A percentile compares a stretch with the other conserved stretches of the same genome.
Conservation (phyloP, 2,888 invertebrate species). For the Eubasilissa splendida region DNA sequence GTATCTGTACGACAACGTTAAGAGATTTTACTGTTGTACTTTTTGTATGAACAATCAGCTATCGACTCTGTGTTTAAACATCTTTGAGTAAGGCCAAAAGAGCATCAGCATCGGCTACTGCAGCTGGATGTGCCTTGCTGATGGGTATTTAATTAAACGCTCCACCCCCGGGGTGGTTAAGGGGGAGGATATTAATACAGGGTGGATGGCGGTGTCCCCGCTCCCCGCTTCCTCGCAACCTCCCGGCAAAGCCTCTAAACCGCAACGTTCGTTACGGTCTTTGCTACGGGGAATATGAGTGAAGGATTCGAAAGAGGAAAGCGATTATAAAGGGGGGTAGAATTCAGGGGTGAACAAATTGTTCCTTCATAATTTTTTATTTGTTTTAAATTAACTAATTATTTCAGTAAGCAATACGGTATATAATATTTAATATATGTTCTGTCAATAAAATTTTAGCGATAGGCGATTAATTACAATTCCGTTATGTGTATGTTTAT, state of each 20-base stretch:
- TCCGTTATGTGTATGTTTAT: too few relatives aligned
- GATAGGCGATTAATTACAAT: too few relatives aligned
- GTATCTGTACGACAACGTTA: background rate
- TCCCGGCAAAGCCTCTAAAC: slow-evolving; percentile 44
- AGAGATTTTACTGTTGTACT: background rate
- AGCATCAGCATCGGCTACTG: slow-evolving; percentile 14
- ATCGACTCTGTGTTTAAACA: background rate
- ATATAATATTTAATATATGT: too few relatives aligned
- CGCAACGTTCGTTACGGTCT: slow-evolving; percentile 84
- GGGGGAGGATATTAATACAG: slow-evolving; percentile 49
- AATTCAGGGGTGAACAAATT: slow-evolving; percentile 18
- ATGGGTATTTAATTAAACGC: slow-evolving; percentile 42
- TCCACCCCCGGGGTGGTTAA: slow-evolving; percentile 7
- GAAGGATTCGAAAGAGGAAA: slow-evolving; percentile 46
- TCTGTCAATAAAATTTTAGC: too few relatives aligned
- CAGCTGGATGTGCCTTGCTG: slow-evolving; percentile 41
- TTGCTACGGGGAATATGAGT: slow-evolving; percentile 36
- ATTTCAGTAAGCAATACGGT: too few relatives aligned
- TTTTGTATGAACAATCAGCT: background rate
- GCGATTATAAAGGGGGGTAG: slow-evolving; percentile 55
- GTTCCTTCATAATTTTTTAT: too few relatives aligned
- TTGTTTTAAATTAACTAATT: too few relatives aligned
- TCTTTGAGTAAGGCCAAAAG: slow-evolving; percentile 34
- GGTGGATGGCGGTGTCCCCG: background rate
- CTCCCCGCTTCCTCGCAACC: background rate